A percentile compares a stretch with the other conserved stretches of the same genome.
Evolutionary conservation across 2,888 invertebrate species (phyloP).

Genomic region (Rhingia campestris): DNA sequence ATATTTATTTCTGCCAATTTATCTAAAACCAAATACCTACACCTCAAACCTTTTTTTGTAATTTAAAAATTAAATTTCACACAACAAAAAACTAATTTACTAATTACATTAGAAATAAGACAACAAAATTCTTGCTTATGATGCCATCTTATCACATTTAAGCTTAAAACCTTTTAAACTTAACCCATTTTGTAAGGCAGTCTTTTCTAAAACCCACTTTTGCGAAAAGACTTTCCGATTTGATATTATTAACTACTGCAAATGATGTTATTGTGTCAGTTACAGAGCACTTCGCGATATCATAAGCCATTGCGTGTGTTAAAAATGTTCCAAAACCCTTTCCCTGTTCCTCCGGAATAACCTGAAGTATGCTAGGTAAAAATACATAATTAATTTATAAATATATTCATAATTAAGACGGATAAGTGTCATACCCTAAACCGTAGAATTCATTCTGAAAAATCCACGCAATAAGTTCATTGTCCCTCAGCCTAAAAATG

Average conservation of each 20-base stretch:
- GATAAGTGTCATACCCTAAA: constrained; percentile 75
- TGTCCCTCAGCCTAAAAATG: constrained; percentile 75
- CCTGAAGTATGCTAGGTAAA: constrained; percentile 78
- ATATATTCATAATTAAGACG: background rate
- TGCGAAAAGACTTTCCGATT: constrained; percentile 77
- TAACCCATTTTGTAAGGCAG: constrained; percentile 79
- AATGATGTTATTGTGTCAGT: constrained; percentile 77
- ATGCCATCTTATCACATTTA: too few relatives aligned
- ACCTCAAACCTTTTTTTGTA: too few relatives aligned
- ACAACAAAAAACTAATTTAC: too few relatives aligned
- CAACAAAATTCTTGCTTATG: too few relatives aligned
- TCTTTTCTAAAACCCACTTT: constrained; percentile 77
- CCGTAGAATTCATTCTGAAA: constrained; percentile 81
- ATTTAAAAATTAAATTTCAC: too few relatives aligned
- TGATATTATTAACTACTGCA: constrained; percentile 77
- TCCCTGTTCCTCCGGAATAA: constrained; percentile 77
- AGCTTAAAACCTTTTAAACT: constrained; percentile 60
- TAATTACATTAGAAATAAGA: too few relatives aligned
- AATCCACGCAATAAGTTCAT: constrained; percentile 78
- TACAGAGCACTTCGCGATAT: constrained; percentile 75
- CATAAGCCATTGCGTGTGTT: constrained; percentile 76
- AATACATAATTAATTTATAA: background rate
- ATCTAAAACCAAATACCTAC: too few relatives aligned
- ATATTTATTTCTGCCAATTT: too few relatives aligned
- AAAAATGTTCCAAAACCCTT: constrained; percentile 78